Conservation (phyloP, 2,888 invertebrate species). For the Eulithis testata region DNA sequence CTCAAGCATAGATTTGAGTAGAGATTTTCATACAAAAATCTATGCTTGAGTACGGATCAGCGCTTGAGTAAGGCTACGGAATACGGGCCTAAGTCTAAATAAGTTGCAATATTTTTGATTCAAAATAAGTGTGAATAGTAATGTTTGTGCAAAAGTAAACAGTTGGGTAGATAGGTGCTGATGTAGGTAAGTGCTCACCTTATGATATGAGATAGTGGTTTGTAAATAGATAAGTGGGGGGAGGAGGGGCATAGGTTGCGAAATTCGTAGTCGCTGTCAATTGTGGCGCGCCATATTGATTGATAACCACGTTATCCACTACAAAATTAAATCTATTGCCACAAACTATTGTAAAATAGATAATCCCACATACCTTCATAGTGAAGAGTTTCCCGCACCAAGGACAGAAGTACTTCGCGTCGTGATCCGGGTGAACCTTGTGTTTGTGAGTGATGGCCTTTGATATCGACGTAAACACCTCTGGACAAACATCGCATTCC, state of each 20-base stretch:
- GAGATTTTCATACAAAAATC: no score
- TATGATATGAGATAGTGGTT: conserved; percentile 34
- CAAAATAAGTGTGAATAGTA: no score
- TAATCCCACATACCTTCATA: conserved; percentile 75
- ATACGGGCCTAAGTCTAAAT: no score
- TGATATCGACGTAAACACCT: conserved; percentile 84
- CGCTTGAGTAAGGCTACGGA: no score
- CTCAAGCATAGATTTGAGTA: no score
- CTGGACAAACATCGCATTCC: conserved; percentile 86
- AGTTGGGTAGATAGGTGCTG: background rate
- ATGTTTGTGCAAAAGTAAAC: no score
- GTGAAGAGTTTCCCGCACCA: conserved; percentile 89
- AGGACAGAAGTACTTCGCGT: conserved; percentile 86
- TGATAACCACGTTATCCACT: background rate
- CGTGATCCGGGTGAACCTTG: conserved; percentile 86
- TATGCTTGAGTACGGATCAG: no score
- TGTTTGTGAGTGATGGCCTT: conserved; percentile 88
- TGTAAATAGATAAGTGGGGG: conserved; percentile 37
- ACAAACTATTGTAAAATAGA: background rate
- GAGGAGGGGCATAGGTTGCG: conserved; percentile 51
- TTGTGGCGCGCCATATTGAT: conserved; percentile 11
- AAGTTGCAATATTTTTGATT: no score
- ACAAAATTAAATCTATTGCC: background rate
- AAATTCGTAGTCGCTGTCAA: conserved; percentile 5
- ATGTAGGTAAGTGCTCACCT: background rate